Evolutionary conservation across 2,888 invertebrate species (phyloP), one percentile per base, ranked within the genome.

Genomic region (Oscheius sp.): DNA sequence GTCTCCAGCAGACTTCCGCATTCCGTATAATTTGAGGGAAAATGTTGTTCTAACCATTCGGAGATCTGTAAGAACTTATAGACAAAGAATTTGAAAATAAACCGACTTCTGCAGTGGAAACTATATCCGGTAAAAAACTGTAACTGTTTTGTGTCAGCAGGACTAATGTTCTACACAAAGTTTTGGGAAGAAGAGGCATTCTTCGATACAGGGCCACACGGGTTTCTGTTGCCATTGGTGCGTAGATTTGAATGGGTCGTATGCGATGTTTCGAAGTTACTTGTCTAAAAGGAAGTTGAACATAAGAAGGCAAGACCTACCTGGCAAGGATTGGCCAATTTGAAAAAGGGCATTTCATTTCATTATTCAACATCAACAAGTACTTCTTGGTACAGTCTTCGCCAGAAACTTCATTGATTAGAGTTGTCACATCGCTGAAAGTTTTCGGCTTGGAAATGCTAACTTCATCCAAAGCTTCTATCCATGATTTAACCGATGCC

Each of bases 311-410:
- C 25, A 27, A 23, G 12, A 53, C 23, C 21, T 29, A 79, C 78
- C 81, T 72, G 7, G 81, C 79, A 16, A 79, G 70, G 18, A 74
- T 77, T 16, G 72, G 52, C 77, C 76, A 76, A n/a, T 76, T 64
- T 12, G 70, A 55, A 23, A 74, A 76, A 1, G 77, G 72, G 46
- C 81, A 81, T 43, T 77, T 64, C 21, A 53, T 55, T 7, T 69
- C 49, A 25, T 78, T 73, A 0, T 72, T 72, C 21, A 81, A 16
- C 2, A 81, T 46, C 1, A 79, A 13, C 16, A 74, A 27, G 58
- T 69, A 79, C 25, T 77, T 78, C 35, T 21, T 69, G 21, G 75
- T 69, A 41, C 79, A 81, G 58, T 81, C 76, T 1, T 58, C 64
- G 35, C 53, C 56, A 56, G 49, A 16, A 12, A 58, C 43, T 1